Percentiles rank a stretch among this genome's conserved stretches.
These are phyloP conservation scores for Allygus modestus DNA, from an alignment of 2,888 invertebrate species.

Conservation along the genomic window DNA sequence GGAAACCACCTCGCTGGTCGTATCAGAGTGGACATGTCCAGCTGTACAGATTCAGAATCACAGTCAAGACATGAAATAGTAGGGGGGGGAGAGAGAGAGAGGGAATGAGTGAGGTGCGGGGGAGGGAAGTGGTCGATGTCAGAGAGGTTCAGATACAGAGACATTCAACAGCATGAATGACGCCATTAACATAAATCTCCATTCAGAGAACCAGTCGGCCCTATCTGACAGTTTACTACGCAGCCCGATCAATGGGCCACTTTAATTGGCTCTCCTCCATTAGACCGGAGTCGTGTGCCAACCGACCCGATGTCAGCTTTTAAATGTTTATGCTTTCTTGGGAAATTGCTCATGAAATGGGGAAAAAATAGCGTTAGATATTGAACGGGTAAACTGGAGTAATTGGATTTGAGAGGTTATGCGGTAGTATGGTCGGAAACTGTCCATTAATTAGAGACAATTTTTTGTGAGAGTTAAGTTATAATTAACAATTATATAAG, in stretches of 20 bases:
- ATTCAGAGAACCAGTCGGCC: constrained; percentile 23
- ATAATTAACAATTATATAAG: no score
- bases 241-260: constrained; percentile 17
- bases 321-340: not conserved
- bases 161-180: constrained; percentile 47
- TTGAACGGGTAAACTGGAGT: no score
- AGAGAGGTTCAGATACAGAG: constrained; percentile 38
- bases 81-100: not conserved
- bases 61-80: no score
- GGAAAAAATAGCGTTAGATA: not conserved
- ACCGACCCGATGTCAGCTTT: constrained; percentile 10
- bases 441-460: no score
- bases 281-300: constrained; percentile 30
- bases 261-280: constrained; percentile 19
- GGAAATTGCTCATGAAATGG: not conserved
- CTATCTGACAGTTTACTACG: constrained; percentile 45
- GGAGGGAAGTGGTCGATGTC: not conserved
- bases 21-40: no score
- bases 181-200: constrained; percentile 54
- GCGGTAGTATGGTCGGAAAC: no score
- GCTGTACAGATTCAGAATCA: no score
- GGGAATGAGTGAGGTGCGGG: not conserved
- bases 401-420: no score
- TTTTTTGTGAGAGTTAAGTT: no score
- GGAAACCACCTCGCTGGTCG: no score